Evolutionary conservation across 2,888 invertebrate species (phyloP).

Genomic region (Stictocephala bisonia): DNA sequence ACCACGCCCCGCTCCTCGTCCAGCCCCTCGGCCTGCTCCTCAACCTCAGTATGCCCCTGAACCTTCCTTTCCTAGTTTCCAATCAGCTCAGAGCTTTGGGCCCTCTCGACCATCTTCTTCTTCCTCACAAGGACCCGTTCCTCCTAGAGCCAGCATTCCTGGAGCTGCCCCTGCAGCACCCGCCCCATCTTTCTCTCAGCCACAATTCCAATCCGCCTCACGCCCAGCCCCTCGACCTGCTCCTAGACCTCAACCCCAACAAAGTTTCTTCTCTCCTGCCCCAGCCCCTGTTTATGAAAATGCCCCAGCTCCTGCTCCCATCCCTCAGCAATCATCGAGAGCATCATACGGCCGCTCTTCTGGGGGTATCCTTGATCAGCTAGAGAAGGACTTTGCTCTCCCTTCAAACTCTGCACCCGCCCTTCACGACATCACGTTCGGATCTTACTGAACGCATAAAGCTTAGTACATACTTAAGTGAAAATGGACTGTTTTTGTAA

Average conservation of each 20-base stretch:
- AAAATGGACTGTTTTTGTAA: constrained; percentile 24
- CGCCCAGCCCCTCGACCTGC: constrained; percentile 51
- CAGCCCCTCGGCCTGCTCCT: constrained; percentile 29
- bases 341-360: constrained; percentile 62
- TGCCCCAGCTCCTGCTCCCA: constrained; percentile 51
- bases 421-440: constrained; percentile 85
- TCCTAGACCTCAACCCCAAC: constrained; percentile 60
- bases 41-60: constrained; percentile 19
- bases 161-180: constrained; percentile 61
- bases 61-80: constrained; percentile 45
- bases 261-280: constrained; percentile 61
- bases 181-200: constrained; percentile 60
- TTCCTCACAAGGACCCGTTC: constrained; percentile 50
- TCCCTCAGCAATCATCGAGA: constrained; percentile 63
- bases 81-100: constrained; percentile 55
- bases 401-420: constrained; percentile 75
- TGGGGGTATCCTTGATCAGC: constrained; percentile 77
- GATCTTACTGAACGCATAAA: constrained; percentile 63
- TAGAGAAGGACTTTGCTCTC: constrained; percentile 83
- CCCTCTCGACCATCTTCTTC: constrained; percentile 57
- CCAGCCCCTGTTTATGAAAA: constrained; percentile 56
- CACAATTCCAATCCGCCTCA: constrained; percentile 30
- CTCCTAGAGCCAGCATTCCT: constrained; percentile 54
- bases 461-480: not conserved
- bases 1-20: constrained; percentile 54